Base-by-base conservation (phyloP, 2,888 invertebrate genomes). In the Caenorhabditis panamensis region DNA sequence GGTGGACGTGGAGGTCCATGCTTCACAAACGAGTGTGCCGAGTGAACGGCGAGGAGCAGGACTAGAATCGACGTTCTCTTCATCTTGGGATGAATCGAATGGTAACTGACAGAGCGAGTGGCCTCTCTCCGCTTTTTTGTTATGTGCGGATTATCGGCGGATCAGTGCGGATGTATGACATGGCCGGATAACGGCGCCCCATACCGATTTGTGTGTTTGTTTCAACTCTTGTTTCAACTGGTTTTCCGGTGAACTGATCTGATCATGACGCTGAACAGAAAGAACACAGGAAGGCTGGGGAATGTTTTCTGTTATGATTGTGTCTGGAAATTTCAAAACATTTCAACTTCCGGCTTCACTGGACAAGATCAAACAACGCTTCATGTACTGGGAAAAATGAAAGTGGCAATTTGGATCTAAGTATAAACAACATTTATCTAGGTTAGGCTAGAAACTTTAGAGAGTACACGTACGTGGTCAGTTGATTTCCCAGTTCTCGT, bases 131-230 rank as follows among this genome's bases (percentile, higher is more conserved):
- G 41, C 56, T 9, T 28, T 16, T 58, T 56, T 63, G 72, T 72
- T 72, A 56, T 75, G 36, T 28, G 61, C 11, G 66, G 75, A 75
- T 75, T 61, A 75, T 11, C 41, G 26, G 66, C 59, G 75, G 75
- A 75, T 73, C 72, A 72, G 54, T 66, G 73, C 59, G 73, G 72
- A 72, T 72, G 72, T 72, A 63, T 72, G 63, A 54, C 54, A 54
- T 54, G 28, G 54, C 11, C n/a, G 54, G 22, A 54, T 72, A 63
- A 72, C 72, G 56, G 24, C n/a, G n/a, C n/a, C n/a, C n/a, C n/a
- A n/a, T n/a, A n/a, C n/a, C n/a, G 41, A 2, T 6, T 6, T n/a
- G 56, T 6, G 31, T 31, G 9, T 31, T 31, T 20, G n/a, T 20
- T 20, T 20, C 47, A 20, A 47, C 47, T 31, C 9, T 36, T 16